These are phyloP conservation scores for Harpalus rubripes DNA, from an alignment of 2,888 invertebrate genomes.

Conservation along the genomic window DNA sequence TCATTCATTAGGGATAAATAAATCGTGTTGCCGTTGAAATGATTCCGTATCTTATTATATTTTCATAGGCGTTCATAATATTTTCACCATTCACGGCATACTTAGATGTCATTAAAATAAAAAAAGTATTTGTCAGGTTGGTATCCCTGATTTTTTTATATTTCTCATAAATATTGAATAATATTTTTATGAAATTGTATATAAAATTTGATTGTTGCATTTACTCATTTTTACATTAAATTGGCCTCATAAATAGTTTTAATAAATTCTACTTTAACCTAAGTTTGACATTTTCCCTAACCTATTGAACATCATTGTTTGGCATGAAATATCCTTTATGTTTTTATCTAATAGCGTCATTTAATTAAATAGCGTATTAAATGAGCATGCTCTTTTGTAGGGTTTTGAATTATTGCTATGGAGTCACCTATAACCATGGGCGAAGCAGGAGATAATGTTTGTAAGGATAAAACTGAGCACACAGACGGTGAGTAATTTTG, in stretches of 20 bases:
- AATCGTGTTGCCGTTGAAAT: conserved; percentile 25
- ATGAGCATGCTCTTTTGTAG: conserved; percentile 51
- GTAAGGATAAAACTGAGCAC: conserved; percentile 65
- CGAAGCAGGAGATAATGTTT: conserved; percentile 68
- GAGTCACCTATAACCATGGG: conserved; percentile 68
- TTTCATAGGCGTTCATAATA: conserved; percentile 41
- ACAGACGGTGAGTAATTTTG: conserved; percentile 58
- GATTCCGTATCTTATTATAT: conserved; percentile 4
- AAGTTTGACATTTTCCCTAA: conserved; percentile 63
- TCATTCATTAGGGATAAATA: conserved; percentile 26
- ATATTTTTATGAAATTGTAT: conserved; percentile 57
- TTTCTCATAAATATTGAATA: conserved; percentile 63
- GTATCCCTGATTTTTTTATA: conserved; percentile 63
- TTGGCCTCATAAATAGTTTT: not conserved
- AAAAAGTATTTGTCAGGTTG: conserved; percentile 63
- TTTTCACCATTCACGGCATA: conserved; percentile 56
- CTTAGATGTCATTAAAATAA: conserved; percentile 66
- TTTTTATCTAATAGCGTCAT: conserved; percentile 12
- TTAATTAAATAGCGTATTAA: conserved; percentile 29
- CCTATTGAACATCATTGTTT: conserved; percentile 48
- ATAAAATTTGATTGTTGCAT: conserved; percentile 18
- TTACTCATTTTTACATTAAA: conserved; percentile 13
- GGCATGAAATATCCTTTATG: conserved; percentile 32
- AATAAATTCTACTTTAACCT: conserved; percentile 17
- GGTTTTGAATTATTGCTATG: conserved; percentile 63